phyloP scores from a whole-genome alignment of 2,797 vertebrate genomes.

The Parauchenoglanis ngamensis region DNA sequence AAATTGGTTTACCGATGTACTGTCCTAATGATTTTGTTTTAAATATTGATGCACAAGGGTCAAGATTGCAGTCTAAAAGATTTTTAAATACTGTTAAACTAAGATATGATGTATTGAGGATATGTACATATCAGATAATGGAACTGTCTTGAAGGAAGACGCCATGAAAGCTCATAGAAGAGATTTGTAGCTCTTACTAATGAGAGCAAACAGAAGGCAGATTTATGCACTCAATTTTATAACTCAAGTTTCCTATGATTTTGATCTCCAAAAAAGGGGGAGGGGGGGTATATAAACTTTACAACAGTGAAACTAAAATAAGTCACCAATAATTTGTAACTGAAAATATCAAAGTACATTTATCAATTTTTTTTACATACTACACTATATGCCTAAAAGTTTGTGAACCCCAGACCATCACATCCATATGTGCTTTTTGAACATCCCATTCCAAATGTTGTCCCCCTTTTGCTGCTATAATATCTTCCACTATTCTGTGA shows the following conservation, averaged over 20 bases:
- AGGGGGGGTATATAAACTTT: constrained; percentile 8
- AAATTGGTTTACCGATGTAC: constrained; percentile 12
- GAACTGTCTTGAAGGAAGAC: constrained; percentile 49
- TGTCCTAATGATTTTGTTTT: constrained; percentile 50
- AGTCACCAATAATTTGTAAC: neutral
- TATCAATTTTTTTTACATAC: neutral
- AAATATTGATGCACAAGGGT: constrained; percentile 14
- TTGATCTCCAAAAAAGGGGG: neutral
- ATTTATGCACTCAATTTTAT: constrained; percentile 65
- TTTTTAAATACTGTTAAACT: constrained; percentile 58
- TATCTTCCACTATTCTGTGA: neutral
- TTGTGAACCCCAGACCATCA: neutral
- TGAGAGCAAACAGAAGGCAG: constrained; percentile 41
- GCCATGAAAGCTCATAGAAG: constrained; percentile 54
- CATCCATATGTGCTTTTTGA: neutral
- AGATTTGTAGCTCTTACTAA: constrained; percentile 23
- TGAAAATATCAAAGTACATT: constrained; percentile 13
- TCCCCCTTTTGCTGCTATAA: neutral
- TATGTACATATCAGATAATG: constrained; percentile 55
- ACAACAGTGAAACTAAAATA: constrained; percentile 30
- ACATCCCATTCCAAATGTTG: neutral
- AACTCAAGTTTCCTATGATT: neutral
- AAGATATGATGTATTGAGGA: constrained; percentile 55
- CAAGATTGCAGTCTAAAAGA: constrained; percentile 44
- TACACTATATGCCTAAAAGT: neutral